phyloP scores from a whole-genome alignment of 2,113 vertebrate genomes.

The Aegotheles bennettii region DNA sequence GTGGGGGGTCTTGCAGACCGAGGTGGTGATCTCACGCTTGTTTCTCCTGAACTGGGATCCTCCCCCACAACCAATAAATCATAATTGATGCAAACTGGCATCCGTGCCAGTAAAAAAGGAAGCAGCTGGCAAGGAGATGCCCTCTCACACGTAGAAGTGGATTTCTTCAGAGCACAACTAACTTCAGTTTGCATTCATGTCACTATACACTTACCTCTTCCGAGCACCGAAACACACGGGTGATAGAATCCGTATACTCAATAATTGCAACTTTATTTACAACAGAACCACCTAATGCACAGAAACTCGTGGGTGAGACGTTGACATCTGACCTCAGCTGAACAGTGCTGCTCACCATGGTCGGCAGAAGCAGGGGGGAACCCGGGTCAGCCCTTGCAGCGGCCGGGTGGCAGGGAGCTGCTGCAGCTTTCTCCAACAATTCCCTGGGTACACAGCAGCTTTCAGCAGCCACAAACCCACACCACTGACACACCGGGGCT shows the following conservation, averaged over 20 bases:
- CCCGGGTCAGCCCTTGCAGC: accelerated
- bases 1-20: not conserved
- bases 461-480: not conserved
- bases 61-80: not conserved
- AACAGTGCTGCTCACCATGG: accelerated
- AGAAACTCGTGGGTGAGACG: not conserved
- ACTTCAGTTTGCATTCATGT: not conserved
- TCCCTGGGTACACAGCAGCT: accelerated
- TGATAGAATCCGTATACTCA: not conserved
- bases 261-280: not conserved
- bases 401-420: accelerated
- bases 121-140: not conserved
- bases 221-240: accelerated
- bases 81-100: not conserved
- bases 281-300: accelerated
- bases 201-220: not conserved
- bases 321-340: accelerated
- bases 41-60: not conserved
- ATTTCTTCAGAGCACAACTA: not conserved
- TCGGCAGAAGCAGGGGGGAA: not conserved
- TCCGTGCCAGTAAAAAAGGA: not conserved
- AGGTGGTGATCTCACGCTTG: not conserved
- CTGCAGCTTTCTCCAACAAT: accelerated
- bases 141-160: accelerated
- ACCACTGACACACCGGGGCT: accelerated